Evolutionary conservation across 2,797 vertebrate genomes (phyloP).

Genomic region (Zenarchopterus dispar): DNA sequence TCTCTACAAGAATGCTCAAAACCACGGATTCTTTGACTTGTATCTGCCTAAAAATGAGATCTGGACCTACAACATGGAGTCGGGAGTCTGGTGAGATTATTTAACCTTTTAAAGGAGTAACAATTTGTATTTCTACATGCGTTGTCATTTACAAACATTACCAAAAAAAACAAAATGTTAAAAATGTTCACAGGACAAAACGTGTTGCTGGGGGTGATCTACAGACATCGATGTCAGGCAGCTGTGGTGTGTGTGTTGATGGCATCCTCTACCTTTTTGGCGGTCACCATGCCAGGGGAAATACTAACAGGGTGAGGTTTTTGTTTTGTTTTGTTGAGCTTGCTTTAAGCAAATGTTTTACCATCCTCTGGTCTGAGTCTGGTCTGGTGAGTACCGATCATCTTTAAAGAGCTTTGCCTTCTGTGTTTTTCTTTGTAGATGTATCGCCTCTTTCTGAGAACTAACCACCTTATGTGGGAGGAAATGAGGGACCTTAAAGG

Average conservation of each 20-base stretch:
- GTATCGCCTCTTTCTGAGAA: slow-evolving; percentile 89
- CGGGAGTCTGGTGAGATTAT: slow-evolving; percentile 87
- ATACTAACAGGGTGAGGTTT: slow-evolving; percentile 89
- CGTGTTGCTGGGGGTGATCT: slow-evolving; percentile 87
- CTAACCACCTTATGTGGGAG: slow-evolving; percentile 88
- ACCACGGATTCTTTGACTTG: slow-evolving; percentile 88
- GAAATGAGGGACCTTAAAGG: slow-evolving; percentile 91
- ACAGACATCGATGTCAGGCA: slow-evolving; percentile 96
- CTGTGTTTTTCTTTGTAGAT: slow-evolving; percentile 79
- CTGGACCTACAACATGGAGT: slow-evolving; percentile 97
- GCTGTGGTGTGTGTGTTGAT: slow-evolving; percentile 92
- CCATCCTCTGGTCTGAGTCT: no score
- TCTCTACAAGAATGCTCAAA: slow-evolving; percentile 87
- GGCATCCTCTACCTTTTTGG: slow-evolving; percentile 94
- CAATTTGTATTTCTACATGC: background rate
- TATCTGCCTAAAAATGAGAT: slow-evolving; percentile 94
- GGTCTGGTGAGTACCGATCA: background rate
- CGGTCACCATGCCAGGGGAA: slow-evolving; percentile 92
- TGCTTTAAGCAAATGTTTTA: background rate
- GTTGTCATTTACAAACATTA: no score
- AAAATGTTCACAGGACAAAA: slow-evolving; percentile 83
- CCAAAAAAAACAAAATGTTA: no score
- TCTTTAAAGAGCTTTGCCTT: background rate
- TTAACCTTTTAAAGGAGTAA: background rate
- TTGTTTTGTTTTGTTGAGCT: background rate